phyloP scores from a whole-genome alignment of 2,797 vertebrate genomes.

The Lacerta agilis region DNA sequence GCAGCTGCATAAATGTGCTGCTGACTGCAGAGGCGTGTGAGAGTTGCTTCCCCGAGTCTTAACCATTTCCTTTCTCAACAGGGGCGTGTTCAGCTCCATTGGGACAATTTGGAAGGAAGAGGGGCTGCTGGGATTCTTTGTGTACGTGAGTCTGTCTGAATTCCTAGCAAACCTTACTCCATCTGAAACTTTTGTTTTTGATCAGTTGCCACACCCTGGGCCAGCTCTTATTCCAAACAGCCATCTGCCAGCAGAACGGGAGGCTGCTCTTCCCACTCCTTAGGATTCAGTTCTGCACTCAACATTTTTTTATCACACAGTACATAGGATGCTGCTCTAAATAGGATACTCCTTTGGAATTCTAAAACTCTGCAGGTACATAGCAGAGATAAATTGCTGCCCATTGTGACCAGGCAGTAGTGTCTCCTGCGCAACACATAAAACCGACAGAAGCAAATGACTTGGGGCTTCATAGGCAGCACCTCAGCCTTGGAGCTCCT shows the following conservation, averaged over 20 bases:
- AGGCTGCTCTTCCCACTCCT: not conserved
- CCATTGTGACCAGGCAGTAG: not conserved
- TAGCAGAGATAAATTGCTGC: not conserved
- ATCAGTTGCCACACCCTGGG: not conserved
- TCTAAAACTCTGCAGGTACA: not conserved
- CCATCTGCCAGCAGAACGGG: not conserved
- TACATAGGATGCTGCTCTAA: not conserved
- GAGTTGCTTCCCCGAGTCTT: accelerated
- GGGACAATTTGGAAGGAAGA: conserved; percentile 88
- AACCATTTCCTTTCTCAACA: conserved; percentile 65
- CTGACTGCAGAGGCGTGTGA: not conserved
- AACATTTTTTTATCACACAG: not conserved
- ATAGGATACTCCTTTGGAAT: not conserved
- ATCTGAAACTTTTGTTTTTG: not conserved
- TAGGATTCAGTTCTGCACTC: not conserved
- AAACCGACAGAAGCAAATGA: not conserved
- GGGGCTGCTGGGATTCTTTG: conserved; percentile 87
- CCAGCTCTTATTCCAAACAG: not conserved
- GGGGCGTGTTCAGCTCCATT: conserved; percentile 83
- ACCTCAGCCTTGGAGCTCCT: not conserved
- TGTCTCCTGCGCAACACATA: not conserved
- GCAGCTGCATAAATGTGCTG: not conserved
- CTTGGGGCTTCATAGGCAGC: not conserved
- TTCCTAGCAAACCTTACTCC: not conserved
- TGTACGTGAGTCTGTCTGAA: conserved; percentile 80